Evolutionary conservation across 2,888 invertebrate species (phyloP), one percentile per base, ranked within the genome.

Genomic region (Agrilus cyanescens): DNA sequence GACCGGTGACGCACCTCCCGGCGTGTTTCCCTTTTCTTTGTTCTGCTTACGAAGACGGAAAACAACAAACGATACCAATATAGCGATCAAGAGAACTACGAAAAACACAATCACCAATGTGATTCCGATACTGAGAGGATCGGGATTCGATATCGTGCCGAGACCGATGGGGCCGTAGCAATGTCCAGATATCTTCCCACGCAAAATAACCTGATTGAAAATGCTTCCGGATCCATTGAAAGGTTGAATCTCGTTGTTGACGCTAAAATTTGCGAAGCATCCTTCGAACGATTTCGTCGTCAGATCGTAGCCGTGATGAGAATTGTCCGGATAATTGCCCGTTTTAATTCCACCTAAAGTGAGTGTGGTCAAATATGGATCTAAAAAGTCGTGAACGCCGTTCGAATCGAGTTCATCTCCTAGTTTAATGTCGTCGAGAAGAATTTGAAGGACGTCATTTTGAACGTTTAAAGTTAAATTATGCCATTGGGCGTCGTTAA

Each of bases 91-190:
- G 12, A 94, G 69, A 46, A 93, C 85, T 5, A 89, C 84, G 60
- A 96, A 94, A 71, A 96, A 94, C 16, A 90, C 88, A 48, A 94
- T 89, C 14, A 95, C 91, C 29, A 95, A 71, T 1, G 93, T 93
- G 45, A 95, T 85, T 41, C 94, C 95, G 47, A 94, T 89, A 57
- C 87, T 89, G 7, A 95, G 70, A 0, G 91, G 91, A 68, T 89
- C 87, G 3, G 89, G 82, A 4, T 82, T 81, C 51, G 85, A 80
- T 0, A 82, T 79, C 2, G 82, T 76, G 18, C 86, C 86, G 31
- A 83, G 76, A 16, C 85, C 85, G 44, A 84, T 75, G 4, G 80
- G 76, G 39, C 80, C 84, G 46, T 76, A 76, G 60, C 93, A 93
- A 12, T 88, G 88, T 41, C 69, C 69, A 35, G 74, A 69, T 12